Conservation (phyloP, 2,797 vertebrate species). For the Coregonus suidteri region DNA sequence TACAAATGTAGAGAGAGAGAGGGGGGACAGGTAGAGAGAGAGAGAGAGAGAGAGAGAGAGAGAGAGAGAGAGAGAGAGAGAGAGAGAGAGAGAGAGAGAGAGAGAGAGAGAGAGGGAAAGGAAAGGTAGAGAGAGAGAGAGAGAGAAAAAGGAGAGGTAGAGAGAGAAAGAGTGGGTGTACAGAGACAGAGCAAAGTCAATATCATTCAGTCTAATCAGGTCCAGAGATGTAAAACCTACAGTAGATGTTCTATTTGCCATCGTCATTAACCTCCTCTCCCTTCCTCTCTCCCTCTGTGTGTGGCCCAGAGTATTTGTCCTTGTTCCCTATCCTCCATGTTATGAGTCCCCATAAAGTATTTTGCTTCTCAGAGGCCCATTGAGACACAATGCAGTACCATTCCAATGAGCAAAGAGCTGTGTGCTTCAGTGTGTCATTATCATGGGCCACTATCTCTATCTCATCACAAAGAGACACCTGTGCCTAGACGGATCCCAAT, state of each 20-base stretch:
- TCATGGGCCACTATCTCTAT: constrained; percentile 37
- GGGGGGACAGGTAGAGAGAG: constrained; percentile 17
- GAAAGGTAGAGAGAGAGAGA: not conserved
- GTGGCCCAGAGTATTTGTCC: constrained; percentile 24
- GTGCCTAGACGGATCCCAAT: constrained; percentile 27
- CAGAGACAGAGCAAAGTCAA: constrained; percentile 48
- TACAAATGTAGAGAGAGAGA: not conserved
- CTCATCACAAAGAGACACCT: constrained; percentile 66
- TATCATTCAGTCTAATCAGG: constrained; percentile 25
- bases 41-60: not conserved
- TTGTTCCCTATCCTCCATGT: constrained; percentile 36
- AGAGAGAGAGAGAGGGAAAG: not conserved
- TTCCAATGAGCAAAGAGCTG: constrained; percentile 39
- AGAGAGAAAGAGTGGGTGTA: not conserved
- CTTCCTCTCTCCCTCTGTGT: constrained; percentile 17
- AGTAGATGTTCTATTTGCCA: constrained; percentile 35
- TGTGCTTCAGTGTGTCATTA: constrained; percentile 46
- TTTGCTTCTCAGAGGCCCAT: constrained; percentile 21
- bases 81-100: no score
- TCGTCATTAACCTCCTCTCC: constrained; percentile 23
- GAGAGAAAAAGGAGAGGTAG: no score
- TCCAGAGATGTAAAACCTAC: constrained; percentile 5
- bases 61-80: no score
- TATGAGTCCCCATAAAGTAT: constrained; percentile 41
- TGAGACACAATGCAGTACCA: constrained; percentile 54